These are phyloP conservation scores for Plestiodon gilberti DNA, from an alignment of 2,113 vertebrate genomes.

Conservation along the genomic window DNA sequence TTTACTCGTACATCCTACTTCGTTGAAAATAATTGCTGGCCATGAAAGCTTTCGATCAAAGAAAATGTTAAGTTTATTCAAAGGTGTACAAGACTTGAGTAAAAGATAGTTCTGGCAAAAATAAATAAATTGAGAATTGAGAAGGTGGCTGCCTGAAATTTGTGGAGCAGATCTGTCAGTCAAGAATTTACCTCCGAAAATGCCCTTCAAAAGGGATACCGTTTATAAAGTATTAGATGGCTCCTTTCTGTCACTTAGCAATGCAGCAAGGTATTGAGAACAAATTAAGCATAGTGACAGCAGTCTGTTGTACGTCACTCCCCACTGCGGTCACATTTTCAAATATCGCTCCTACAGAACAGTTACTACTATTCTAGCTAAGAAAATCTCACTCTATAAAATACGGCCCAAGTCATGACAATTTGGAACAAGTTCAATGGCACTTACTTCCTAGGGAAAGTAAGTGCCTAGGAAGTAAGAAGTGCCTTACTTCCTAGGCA, in stretches of 20 bases:
- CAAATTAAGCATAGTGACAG: neutral
- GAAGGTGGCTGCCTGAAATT: constrained; percentile 4
- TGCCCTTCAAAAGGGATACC: constrained; percentile 21
- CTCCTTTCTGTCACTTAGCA: constrained; percentile 38
- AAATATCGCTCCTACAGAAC: neutral
- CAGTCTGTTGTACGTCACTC: constrained; percentile 26
- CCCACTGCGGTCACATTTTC: constrained; percentile 14
- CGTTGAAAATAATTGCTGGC: too few species aligned
- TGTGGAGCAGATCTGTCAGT: neutral
- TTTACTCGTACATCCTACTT: too few species aligned
- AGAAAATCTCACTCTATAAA: neutral
- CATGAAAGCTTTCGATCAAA: too few species aligned
- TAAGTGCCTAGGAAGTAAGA: too few species aligned
- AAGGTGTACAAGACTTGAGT: neutral
- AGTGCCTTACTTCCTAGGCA: too few species aligned
- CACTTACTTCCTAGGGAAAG: neutral
- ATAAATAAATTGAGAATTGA: constrained; percentile 25
- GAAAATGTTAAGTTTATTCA: constrained; percentile 2
- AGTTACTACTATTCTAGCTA: neutral
- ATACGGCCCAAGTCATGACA: neutral
- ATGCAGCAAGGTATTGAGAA: constrained; percentile 28
- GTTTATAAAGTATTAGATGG: constrained; percentile 13
- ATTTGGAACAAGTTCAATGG: neutral
- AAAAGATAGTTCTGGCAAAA: neutral
- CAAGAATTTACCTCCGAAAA: constrained; percentile 3